phyloP scores from a whole-genome alignment of 2,113 vertebrate species.

The Microcebus murinus region DNA sequence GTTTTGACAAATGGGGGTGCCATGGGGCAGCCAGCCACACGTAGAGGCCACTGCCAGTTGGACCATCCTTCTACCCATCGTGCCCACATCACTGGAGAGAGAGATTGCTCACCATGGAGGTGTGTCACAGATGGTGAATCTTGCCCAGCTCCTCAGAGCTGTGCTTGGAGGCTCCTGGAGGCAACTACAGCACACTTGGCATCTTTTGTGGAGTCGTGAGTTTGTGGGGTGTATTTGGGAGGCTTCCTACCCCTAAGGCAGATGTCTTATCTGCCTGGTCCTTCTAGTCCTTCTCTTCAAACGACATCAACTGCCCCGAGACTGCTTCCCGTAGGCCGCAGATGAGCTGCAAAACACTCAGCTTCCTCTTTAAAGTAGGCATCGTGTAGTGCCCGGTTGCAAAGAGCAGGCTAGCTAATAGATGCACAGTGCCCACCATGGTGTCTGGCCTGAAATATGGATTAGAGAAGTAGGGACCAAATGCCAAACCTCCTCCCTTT shows the following conservation, averaged over 20 bases:
- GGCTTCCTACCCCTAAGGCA: neutral
- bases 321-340: neutral
- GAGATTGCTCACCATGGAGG: neutral
- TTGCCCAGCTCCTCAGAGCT: neutral
- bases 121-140: neutral
- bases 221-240: neutral
- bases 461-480: neutral
- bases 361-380: neutral
- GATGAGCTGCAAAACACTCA: neutral
- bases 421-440: fast-evolving
- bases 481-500: neutral
- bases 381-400: neutral
- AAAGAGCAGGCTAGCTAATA: neutral
- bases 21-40: neutral
- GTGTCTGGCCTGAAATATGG: neutral
- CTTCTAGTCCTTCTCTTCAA: neutral
- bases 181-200: neutral
- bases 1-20: neutral
- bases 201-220: neutral
- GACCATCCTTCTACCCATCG: neutral
- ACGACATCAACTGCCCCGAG: fast-evolving
- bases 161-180: neutral
- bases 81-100: neutral
- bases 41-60: neutral
- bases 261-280: neutral